phyloP scores from a whole-genome alignment of 2,888 invertebrate genomes.

The Zelleria hepariella region DNA sequence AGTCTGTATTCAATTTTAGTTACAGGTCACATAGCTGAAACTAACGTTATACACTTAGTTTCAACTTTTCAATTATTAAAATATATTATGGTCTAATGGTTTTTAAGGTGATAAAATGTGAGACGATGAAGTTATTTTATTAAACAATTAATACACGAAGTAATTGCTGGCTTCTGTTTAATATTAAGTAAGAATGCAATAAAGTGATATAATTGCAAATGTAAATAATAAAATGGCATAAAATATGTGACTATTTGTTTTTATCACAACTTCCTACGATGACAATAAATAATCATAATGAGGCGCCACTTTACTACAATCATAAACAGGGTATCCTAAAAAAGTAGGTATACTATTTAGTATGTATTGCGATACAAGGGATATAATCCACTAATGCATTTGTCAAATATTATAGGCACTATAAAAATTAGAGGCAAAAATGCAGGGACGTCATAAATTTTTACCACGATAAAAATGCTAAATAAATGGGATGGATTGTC shows the following conservation, averaged over 20 bases:
- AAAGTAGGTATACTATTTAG: not conserved
- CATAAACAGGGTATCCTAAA: too few relatives aligned
- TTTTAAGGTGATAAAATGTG: not conserved
- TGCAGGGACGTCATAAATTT: not conserved
- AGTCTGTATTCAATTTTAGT: too few relatives aligned
- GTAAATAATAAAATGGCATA: too few relatives aligned
- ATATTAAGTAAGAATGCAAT: not conserved
- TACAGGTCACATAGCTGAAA: not conserved
- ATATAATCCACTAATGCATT: not conserved
- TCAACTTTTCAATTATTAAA: too few relatives aligned
- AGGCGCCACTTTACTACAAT: too few relatives aligned
- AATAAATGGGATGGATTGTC: not conserved
- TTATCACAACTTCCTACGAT: too few relatives aligned
- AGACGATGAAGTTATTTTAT: not conserved
- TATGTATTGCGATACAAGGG: not conserved
- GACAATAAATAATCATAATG: too few relatives aligned
- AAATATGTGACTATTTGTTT: too few relatives aligned
- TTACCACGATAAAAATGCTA: not conserved
- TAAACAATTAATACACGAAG: not conserved
- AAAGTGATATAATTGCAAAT: not conserved
- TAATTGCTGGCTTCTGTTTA: not conserved
- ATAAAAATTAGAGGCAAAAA: not conserved
- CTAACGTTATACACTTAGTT: not conserved
- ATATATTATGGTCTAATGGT: too few relatives aligned
- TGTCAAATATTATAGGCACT: not conserved